Base-by-base conservation (phyloP, 2,113 vertebrate genomes). In the Seriola rivoliana region DNA sequence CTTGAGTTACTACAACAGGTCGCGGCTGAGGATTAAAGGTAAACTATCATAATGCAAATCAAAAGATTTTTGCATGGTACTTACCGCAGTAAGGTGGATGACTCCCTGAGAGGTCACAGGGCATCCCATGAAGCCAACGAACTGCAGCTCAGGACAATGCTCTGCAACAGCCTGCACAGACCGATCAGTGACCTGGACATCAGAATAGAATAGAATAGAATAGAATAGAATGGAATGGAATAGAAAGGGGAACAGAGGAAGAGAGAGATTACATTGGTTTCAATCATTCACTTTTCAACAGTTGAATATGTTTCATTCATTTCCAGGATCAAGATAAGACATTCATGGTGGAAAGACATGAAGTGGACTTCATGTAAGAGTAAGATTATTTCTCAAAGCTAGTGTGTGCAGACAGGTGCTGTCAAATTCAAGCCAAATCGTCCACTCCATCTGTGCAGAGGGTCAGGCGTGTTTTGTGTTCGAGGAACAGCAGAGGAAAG, bases 81-180 rank as follows among this genome's bases (percentile, higher is more conserved):
- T 95, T 93, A 99, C 98, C 84, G 97, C 96, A n/a, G 97, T 99
- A n/a, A 99, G 96, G 89, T 98, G 97, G 85, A 99, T 99, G 85
- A 99, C 98, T 84, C 98, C 98, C 94, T 97, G 97, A 3, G 98
- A 99, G 66, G 98, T 99, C 75, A 99, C 98, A 0, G 98, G 98
- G 89, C 98, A 99, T 71, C 98, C 98, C 98, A 99, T 99, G 93
- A 99, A 99, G 75, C 98, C 98, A 40, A 99, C 98, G 85, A 97
- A 99, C 92, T 97, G 97, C 86, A 99, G 95, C 86, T 98, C 96
- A 0, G 98, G 97, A 92, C 98, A 99, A 91, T 98, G 95, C 80
- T 99, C 98, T 19, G 98, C 98, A 88, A 99, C 98, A 3, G 97
- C 97, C 93, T 96, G 96, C 92, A 99, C 96, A 0, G 98, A 98